phyloP scores from a whole-genome alignment of 2,113 vertebrate species.

The Nyctibius bracteatus region DNA sequence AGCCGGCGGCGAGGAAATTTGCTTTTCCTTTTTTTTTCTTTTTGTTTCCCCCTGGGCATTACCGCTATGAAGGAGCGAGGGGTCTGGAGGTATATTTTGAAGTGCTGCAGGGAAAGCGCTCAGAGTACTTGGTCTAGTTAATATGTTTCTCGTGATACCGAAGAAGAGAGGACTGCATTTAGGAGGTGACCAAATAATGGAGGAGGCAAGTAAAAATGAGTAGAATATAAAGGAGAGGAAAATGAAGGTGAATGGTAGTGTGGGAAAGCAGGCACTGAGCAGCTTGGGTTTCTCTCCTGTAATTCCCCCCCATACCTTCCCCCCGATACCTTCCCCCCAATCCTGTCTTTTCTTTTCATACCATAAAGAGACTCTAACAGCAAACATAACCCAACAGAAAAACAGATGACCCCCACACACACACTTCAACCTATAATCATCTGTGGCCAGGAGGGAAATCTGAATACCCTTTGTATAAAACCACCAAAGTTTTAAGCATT shows the following conservation, averaged over 20 bases:
- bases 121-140: not conserved
- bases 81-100: not conserved
- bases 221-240: not conserved
- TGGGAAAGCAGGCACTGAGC: not conserved
- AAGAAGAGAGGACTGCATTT: conserved; percentile 32
- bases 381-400: not conserved
- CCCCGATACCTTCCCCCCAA: too few relatives aligned
- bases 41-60: not conserved
- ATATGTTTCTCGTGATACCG: conserved; percentile 15
- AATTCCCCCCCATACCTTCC: not conserved
- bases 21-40: not conserved
- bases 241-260: not conserved
- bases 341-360: not conserved
- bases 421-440: not conserved
- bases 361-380: not conserved
- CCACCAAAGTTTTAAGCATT: not conserved
- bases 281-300: not conserved
- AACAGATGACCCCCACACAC: not conserved
- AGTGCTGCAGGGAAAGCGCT: not conserved
- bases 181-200: conserved; percentile 51
- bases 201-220: conserved; percentile 1
- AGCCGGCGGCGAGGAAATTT: not conserved
- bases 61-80: not conserved
- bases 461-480: not conserved
- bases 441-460: not conserved